A percentile compares a stretch with the other conserved stretches of the same genome.
Conservation (phyloP, 92 coral and sea anemone genomes). For the Blastomussa wellsi region DNA sequence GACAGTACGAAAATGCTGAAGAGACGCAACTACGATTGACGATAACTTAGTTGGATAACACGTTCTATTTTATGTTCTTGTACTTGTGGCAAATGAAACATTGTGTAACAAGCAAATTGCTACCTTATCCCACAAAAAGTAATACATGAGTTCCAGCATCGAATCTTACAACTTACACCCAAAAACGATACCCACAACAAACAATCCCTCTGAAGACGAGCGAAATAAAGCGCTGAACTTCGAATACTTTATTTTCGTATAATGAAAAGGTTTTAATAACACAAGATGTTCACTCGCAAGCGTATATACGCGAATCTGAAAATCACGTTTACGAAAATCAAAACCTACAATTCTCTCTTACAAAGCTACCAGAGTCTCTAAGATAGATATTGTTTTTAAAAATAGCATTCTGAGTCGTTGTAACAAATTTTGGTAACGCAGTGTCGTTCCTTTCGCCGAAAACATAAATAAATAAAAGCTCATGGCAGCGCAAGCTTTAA, state of each 20-base stretch:
- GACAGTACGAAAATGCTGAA: not conserved
- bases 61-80: too few relatives aligned
- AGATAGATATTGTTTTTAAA: not conserved
- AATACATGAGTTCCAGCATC: not conserved
- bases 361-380: not conserved
- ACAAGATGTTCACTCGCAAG: not conserved
- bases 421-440: conserved; percentile 36
- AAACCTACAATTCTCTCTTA: not conserved
- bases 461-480: conserved; percentile 47
- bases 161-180: not conserved
- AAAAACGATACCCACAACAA: not conserved
- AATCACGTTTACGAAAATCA: not conserved
- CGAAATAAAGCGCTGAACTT: not conserved
- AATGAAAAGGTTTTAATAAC: not conserved
- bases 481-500: conserved; percentile 32
- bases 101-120: not conserved
- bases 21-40: not conserved
- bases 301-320: not conserved
- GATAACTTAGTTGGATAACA: not conserved
- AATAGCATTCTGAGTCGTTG: conserved; percentile 16
- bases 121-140: not conserved
- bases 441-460: conserved; percentile 10
- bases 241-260: not conserved
- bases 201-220: conserved; percentile 5
- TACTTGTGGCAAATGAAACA: conserved; percentile 1